Evolutionary conservation across 1,140 invertebrate genomes (phyloP).

Genomic region (Muscidifurax raptorellus): DNA sequence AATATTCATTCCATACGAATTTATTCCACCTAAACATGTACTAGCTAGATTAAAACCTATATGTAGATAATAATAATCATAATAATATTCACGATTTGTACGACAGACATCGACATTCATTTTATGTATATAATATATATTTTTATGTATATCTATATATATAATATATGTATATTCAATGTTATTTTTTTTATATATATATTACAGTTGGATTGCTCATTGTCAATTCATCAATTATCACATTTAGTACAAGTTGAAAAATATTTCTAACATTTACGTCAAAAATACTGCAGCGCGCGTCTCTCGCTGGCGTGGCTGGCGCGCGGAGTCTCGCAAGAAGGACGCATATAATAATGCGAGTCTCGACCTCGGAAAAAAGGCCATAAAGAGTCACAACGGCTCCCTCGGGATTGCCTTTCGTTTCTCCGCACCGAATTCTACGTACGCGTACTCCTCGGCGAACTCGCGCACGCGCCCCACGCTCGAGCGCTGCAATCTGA

Average conservation of each 20-base stretch:
- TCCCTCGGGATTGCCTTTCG: constrained; percentile 18
- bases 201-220: constrained; percentile 76
- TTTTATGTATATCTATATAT: constrained; percentile 59
- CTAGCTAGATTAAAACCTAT: constrained; percentile 67
- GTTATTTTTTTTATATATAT: constrained; percentile 59
- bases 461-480: background rate
- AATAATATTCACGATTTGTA: constrained; percentile 66
- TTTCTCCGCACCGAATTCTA: background rate
- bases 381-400: constrained; percentile 23
- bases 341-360: background rate
- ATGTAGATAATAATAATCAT: constrained; percentile 21
- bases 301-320: background rate
- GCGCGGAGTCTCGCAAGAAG: background rate
- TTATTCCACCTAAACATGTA: constrained; percentile 65
- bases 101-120: constrained; percentile 68
- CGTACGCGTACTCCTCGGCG: background rate
- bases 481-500: constrained; percentile 47
- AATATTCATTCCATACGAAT: constrained; percentile 13
- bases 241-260: constrained; percentile 76
- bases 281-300: constrained; percentile 36
- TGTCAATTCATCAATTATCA: constrained; percentile 75
- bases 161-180: constrained; percentile 59
- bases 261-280: constrained; percentile 74
- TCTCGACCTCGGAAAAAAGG: constrained; percentile 16
- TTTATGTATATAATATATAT: constrained; percentile 62